These are phyloP conservation scores for Tetragonisca angustula DNA, from an alignment of 2,888 invertebrate genomes.

Conservation along the genomic window DNA sequence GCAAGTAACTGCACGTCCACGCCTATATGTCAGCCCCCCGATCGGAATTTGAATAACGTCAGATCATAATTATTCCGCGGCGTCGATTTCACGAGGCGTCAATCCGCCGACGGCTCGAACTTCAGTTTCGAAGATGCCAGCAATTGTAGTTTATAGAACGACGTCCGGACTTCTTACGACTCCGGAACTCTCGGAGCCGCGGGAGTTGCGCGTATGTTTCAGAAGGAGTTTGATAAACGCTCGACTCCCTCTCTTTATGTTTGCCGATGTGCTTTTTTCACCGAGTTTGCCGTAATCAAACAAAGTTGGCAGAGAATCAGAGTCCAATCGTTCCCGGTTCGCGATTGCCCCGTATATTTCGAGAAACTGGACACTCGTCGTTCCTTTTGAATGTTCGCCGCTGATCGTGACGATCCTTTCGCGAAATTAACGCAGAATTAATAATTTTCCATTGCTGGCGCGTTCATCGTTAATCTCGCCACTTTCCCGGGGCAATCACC, in stretches of 20 bases:
- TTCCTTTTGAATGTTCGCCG: slow-evolving; percentile 17
- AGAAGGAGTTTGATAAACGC: neutral
- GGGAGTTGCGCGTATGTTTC: neutral
- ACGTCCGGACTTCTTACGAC: too few relatives aligned
- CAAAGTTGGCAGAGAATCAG: slow-evolving; percentile 16
- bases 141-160: neutral
- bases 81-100: neutral
- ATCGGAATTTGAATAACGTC: too few relatives aligned
- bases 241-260: neutral
- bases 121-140: neutral
- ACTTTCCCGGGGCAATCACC: neutral
- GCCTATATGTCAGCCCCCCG: too few relatives aligned
- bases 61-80: too few relatives aligned
- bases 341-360: slow-evolving; percentile 14
- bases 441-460: too few relatives aligned
- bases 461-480: too few relatives aligned
- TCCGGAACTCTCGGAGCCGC: too few relatives aligned
- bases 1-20: too few relatives aligned
- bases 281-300: slow-evolving; percentile 17
- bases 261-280: slow-evolving; percentile 1
- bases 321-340: neutral
- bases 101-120: neutral
- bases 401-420: neutral
- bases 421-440: too few relatives aligned
- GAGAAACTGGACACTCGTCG: slow-evolving; percentile 18